Conservation (phyloP, 2,113 vertebrate species). For the Mesocricetus auratus region DNA sequence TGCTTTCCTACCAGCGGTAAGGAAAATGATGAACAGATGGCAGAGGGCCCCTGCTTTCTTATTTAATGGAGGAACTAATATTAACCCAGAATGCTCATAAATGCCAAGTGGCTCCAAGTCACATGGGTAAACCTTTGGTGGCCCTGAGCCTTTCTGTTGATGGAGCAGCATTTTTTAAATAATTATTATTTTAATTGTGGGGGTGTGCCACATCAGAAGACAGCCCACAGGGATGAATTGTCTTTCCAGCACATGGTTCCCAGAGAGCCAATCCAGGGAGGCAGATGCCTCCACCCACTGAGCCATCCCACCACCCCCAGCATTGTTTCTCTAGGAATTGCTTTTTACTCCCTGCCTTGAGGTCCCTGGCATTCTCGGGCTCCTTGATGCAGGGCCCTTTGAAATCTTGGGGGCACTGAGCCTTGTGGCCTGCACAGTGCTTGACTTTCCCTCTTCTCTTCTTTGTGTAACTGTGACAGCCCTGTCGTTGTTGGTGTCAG, state of each 20-base stretch:
- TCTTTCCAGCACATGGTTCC: not conserved
- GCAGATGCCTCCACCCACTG: not conserved
- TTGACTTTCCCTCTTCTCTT: not conserved
- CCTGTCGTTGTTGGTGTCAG: slow-evolving; percentile 39
- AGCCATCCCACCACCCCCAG: not conserved
- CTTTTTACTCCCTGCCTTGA: not conserved
- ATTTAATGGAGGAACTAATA: slow-evolving; percentile 73
- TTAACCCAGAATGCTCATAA: slow-evolving; percentile 65
- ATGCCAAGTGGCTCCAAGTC: slow-evolving; percentile 42
- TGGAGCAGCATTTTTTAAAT: not conserved
- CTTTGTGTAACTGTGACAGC: not conserved
- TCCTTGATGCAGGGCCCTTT: not conserved
- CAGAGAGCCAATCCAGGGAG: not conserved
- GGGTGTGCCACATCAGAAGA: not conserved
- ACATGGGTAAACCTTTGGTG: not conserved
- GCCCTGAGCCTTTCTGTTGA: slow-evolving; percentile 25
- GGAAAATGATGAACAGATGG: slow-evolving; percentile 77
- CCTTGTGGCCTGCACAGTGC: not conserved
- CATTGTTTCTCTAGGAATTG: slow-evolving; percentile 42
- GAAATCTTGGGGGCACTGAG: not conserved
- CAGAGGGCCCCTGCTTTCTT: slow-evolving; percentile 61
- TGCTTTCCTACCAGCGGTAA: slow-evolving; percentile 61
- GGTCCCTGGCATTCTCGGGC: not conserved
- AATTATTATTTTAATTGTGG: not conserved
- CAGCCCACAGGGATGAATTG: not conserved